Conservation (phyloP, 1,140 invertebrate genomes). For the Xylocopa sonorina region DNA sequence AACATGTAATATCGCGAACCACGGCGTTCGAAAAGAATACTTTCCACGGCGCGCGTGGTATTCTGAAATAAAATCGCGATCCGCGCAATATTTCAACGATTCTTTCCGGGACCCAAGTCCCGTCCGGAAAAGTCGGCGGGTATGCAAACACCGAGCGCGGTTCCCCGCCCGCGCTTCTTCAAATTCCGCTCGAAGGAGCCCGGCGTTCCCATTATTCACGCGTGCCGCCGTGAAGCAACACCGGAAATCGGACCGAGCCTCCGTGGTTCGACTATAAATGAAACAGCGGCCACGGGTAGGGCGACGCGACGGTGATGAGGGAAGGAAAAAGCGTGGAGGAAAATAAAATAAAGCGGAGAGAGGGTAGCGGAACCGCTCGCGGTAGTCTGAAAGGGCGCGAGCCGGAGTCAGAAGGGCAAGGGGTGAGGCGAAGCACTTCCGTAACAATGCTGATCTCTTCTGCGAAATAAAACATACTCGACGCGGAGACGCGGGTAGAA, state of each 20-base stretch:
- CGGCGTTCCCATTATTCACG: background rate
- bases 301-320: background rate
- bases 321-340: background rate
- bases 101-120: too few relatives aligned
- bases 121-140: background rate
- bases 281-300: background rate
- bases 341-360: background rate
- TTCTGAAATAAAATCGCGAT: background rate
- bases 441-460: constrained; percentile 74
- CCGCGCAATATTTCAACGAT: background rate
- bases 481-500: constrained; percentile 24
- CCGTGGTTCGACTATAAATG: background rate
- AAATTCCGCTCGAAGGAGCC: background rate
- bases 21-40: too few relatives aligned
- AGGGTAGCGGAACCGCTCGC: constrained; percentile 1
- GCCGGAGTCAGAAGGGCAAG: constrained; percentile 5
- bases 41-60: too few relatives aligned
- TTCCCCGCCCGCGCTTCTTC: background rate
- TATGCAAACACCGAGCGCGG: background rate
- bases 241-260: background rate
- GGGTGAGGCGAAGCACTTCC: constrained; percentile 70
- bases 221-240: background rate
- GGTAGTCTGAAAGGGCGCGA: background rate
- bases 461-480: constrained; percentile 70
- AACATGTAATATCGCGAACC: too few relatives aligned